These are phyloP conservation scores for Agrenia bidenticulata DNA, from an alignment of 2,888 invertebrate species.

Conservation along the genomic window DNA sequence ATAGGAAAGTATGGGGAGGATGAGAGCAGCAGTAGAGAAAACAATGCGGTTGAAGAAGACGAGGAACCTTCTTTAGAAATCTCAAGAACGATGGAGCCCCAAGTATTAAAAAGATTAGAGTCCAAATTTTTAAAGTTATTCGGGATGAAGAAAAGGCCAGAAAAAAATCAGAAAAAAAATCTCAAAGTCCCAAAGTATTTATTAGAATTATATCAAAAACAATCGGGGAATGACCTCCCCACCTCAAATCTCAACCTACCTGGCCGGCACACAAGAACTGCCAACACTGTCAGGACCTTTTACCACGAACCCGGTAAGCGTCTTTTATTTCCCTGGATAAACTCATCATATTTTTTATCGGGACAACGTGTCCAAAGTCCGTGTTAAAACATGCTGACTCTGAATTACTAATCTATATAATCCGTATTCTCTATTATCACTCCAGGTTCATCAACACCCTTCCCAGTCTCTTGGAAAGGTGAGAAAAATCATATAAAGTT, in stretches of 20 bases:
- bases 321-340: not conserved
- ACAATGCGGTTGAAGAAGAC: constrained; percentile 20
- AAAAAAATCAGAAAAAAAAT: constrained; percentile 27
- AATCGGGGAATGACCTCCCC: constrained; percentile 66
- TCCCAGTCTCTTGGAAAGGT: not conserved
- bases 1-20: constrained; percentile 11
- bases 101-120: constrained; percentile 50
- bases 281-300: constrained; percentile 83
- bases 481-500: constrained; percentile 64
- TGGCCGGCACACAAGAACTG: constrained; percentile 70
- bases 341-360: too few species aligned
- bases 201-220: constrained; percentile 70
- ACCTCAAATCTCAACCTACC: constrained; percentile 68
- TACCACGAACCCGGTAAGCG: constrained; percentile 70
- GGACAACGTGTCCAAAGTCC: too few species aligned
- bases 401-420: too few species aligned
- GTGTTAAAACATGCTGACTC: too few species aligned
- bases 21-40: constrained; percentile 20
- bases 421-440: not conserved
- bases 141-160: constrained; percentile 50
- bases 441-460: not conserved
- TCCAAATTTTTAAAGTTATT: constrained; percentile 51
- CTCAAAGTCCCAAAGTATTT: constrained; percentile 51
- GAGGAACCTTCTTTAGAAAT: constrained; percentile 27
- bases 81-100: constrained; percentile 46